Evolutionary conservation across 2,797 vertebrate species (phyloP), one percentile per base, ranked within the genome.

Genomic region (Muscicapa comitata): DNA sequence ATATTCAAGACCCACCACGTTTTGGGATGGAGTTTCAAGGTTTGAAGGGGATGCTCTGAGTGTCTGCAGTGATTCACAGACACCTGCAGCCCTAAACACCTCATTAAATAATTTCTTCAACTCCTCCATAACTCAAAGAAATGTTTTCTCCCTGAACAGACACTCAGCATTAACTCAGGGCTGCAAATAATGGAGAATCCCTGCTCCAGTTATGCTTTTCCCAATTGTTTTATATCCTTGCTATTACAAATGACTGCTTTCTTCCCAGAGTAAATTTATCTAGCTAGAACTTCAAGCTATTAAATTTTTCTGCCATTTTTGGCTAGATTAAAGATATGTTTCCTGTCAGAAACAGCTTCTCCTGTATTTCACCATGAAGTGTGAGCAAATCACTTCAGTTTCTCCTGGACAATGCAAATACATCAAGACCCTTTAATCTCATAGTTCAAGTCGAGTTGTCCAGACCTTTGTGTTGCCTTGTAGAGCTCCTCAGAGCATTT

Each of bases 251-350:
- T 76, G 6, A 35, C 26, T 43, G 10, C n/a, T 86, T 87, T 59
- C 40, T 73, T 95, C 85, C 62, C 51, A 78, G 37, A 40, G 57
- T 58, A 86, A 86, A 92, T 95, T 86, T 83, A 74, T 94, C 37
- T 48, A 55, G 31, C 47, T 78, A 18, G 59, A 82, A 78, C 59
- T 63, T 82, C 67, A 75, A 88, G 38, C 3, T 17, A 43, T 45
- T 82, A 55, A 7, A 18, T 62, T 93, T 51, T 55, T 66, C 54
- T 66, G 29, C 58, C 31, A 21, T 71, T 90, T 43, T 59, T 81
- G 74, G 17, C 47, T 53, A 70, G 26, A 55, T 82, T 81, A 84
- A 90, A 81, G 37, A 57, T 17, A 50, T 0, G 0, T 79, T 92
- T 84, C 26, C 33, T 73, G 43, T 57, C 71, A 90, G 80, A 86